phyloP scores from a whole-genome alignment of 1,140 invertebrate genomes.

The Zaprionus kolodkinae region DNA sequence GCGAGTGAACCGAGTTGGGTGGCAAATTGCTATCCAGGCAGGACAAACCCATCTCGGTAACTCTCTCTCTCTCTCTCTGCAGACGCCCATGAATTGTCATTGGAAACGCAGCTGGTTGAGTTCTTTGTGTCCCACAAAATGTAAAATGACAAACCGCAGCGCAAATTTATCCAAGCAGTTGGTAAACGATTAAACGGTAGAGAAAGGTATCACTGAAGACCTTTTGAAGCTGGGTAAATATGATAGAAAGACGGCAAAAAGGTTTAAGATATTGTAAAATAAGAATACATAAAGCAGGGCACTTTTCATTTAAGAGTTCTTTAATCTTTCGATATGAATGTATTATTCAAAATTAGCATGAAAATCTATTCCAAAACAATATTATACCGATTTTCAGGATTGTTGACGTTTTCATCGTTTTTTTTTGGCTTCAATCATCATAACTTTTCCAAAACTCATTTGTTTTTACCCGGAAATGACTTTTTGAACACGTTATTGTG shows the following conservation, averaged over 20 bases:
- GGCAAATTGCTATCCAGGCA: constrained; percentile 16
- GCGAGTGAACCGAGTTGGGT: not conserved
- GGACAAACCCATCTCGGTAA: not conserved
- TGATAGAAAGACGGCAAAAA: not conserved
- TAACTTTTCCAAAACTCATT: too few species aligned
- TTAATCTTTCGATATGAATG: not conserved
- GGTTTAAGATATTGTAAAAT: not conserved
- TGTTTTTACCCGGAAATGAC: too few species aligned
- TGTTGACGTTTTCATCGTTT: too few species aligned
- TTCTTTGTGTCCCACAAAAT: not conserved
- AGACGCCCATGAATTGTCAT: constrained; percentile 13
- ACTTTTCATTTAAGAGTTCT: not conserved
- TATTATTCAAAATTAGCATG: too few species aligned
- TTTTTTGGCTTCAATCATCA: too few species aligned
- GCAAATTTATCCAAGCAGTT: not conserved
- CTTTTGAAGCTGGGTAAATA: not conserved
- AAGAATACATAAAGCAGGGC: not conserved
- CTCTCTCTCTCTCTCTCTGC: not conserved
- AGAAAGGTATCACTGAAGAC: not conserved
- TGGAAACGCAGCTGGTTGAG: constrained; percentile 2
- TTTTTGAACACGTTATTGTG: too few species aligned
- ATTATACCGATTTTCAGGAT: too few species aligned
- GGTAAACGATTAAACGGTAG: not conserved
- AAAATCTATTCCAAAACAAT: too few species aligned
- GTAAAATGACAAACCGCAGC: not conserved